A percentile compares a stretch with the other conserved stretches of the same genome.
These are phyloP conservation scores for Tiliqua scincoides DNA, from an alignment of 2,113 vertebrate genomes.

Conservation along the genomic window DNA sequence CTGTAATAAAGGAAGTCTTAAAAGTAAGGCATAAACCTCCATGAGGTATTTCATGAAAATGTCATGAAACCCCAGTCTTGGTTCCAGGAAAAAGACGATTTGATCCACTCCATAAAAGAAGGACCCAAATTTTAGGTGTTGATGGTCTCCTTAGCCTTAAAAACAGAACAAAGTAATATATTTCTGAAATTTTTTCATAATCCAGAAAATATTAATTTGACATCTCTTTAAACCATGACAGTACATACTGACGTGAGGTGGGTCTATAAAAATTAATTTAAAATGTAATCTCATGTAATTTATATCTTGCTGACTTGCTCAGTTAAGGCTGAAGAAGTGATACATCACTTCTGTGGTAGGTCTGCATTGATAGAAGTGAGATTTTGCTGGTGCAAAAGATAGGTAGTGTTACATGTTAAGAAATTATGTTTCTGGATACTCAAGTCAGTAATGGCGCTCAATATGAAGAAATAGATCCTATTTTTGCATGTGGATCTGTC, in stretches of 20 bases:
- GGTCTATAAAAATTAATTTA: conserved; percentile 12
- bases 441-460: background rate
- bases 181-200: conserved; percentile 13
- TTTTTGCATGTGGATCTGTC: background rate
- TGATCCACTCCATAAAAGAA: background rate
- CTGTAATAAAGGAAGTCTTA: conserved; percentile 15
- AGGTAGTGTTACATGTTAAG: background rate
- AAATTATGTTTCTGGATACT: background rate
- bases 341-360: background rate
- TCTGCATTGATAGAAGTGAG: background rate
- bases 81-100: background rate
- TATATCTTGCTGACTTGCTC: conserved; percentile 11
- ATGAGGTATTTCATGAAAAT: background rate
- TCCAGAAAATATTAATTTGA: background rate
- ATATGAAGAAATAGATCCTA: background rate
- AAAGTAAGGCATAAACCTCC: conserved; percentile 19
- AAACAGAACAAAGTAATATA: background rate
- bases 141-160: conserved; percentile 1
- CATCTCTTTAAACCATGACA: conserved; percentile 16
- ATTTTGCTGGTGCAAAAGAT: background rate
- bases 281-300: conserved; percentile 14
- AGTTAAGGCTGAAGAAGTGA: conserved; percentile 4
- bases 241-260: background rate
- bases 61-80: conserved; percentile 5
- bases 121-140: background rate